Evolutionary conservation across 2,888 invertebrate species (phyloP).

Genomic region (Dolichopus griseipennis): DNA sequence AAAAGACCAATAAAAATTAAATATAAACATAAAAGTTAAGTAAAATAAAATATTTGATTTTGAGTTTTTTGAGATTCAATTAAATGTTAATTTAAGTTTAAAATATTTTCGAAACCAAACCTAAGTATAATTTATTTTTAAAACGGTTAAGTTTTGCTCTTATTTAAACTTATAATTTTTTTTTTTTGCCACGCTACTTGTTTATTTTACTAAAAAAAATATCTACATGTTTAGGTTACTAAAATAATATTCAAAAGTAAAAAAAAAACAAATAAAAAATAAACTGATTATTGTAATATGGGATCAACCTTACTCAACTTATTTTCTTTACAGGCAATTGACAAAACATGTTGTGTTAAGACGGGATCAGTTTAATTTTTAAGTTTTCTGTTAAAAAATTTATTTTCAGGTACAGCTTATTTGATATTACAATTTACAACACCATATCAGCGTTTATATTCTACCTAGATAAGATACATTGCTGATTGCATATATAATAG

Average conservation of each 20-base stretch:
- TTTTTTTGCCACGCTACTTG: too few relatives aligned
- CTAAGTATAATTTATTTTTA: too few relatives aligned
- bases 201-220: too few relatives aligned
- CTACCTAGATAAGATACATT: conserved; percentile 1
- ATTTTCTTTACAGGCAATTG: conserved; percentile 1
- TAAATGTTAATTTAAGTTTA: too few relatives aligned
- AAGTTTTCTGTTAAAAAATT: background rate
- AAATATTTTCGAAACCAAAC: too few relatives aligned
- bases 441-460: background rate
- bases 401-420: conserved; percentile 2
- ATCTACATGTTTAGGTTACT: too few relatives aligned
- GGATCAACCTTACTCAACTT: conserved; percentile 2
- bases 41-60: too few relatives aligned
- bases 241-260: background rate
- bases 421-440: conserved; percentile 1
- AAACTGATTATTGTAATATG: background rate
- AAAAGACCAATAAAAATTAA: too few relatives aligned
- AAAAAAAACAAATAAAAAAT: background rate
- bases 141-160: too few relatives aligned
- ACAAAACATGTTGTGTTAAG: background rate
- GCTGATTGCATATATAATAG: background rate
- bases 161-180: too few relatives aligned
- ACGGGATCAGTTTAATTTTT: background rate
- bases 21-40: too few relatives aligned
- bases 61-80: too few relatives aligned